A percentile compares a stretch with the other conserved stretches of the same genome.
phyloP scores from a whole-genome alignment of 2,888 invertebrate species.

The Adineta ricciae region DNA sequence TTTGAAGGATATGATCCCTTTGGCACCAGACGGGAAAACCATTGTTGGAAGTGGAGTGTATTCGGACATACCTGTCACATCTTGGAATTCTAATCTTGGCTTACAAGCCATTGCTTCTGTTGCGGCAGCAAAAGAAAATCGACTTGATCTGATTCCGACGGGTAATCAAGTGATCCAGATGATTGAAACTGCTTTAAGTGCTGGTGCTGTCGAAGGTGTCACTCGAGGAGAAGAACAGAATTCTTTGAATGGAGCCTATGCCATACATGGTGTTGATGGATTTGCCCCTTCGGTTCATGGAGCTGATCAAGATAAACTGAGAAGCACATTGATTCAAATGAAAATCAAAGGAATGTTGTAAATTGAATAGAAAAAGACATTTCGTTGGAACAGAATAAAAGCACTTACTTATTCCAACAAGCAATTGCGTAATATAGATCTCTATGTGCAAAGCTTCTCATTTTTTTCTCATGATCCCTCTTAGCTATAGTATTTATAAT shows the following conservation, averaged over 20 bases:
- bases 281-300: not conserved
- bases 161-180: not conserved
- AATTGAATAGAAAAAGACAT: not conserved
- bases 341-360: not conserved
- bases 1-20: not conserved
- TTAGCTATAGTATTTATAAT: too few species aligned
- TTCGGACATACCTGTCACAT: not conserved
- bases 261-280: not conserved
- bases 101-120: not conserved
- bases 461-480: too few species aligned
- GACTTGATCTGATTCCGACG: not conserved
- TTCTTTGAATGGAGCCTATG: not conserved
- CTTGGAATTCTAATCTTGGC: not conserved
- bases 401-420: too few species aligned
- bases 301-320: not conserved
- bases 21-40: not conserved
- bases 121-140: not conserved
- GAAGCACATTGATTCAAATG: not conserved
- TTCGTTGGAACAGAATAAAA: too few species aligned
- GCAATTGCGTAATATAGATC: too few species aligned
- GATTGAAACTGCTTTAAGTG: not conserved
- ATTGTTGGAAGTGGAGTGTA: not conserved
- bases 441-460: too few species aligned
- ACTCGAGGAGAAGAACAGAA: not conserved
- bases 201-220: not conserved